Evolutionary conservation across 2,888 invertebrate species (phyloP).

Genomic region (Eremobia ochroleuca): DNA sequence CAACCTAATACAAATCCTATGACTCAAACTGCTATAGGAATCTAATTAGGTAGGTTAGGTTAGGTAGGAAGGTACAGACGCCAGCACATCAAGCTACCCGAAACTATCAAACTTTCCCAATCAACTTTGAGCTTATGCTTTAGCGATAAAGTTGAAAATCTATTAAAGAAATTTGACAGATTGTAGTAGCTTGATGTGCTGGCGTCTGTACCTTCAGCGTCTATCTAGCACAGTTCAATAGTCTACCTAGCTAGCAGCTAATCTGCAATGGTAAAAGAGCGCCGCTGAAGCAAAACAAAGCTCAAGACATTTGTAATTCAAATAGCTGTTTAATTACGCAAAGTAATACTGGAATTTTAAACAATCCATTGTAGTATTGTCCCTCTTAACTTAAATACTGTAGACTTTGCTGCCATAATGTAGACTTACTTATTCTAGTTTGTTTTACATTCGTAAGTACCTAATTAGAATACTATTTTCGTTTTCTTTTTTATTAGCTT

Average conservation of each 20-base stretch:
- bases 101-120: no score
- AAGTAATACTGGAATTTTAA: conserved; percentile 40
- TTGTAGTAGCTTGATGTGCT: no score
- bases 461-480: background rate
- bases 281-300: conserved; percentile 26
- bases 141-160: no score
- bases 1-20: no score
- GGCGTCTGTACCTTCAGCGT: no score
- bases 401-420: background rate
- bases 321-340: conserved; percentile 35
- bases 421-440: conserved; percentile 5
- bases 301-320: conserved; percentile 51
- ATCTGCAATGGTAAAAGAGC: conserved; percentile 50
- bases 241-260: conserved; percentile 16
- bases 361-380: conserved; percentile 37
- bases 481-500: background rate
- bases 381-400: background rate
- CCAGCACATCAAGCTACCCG: no score
- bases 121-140: no score
- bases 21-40: background rate
- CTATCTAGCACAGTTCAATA: conserved; percentile 22
- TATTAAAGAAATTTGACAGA: no score
- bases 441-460: background rate
- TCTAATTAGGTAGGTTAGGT: background rate
- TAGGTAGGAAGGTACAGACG: background rate